Base-by-base conservation (phyloP, 2,113 vertebrate genomes). In the Petaurus breviceps region DNA sequence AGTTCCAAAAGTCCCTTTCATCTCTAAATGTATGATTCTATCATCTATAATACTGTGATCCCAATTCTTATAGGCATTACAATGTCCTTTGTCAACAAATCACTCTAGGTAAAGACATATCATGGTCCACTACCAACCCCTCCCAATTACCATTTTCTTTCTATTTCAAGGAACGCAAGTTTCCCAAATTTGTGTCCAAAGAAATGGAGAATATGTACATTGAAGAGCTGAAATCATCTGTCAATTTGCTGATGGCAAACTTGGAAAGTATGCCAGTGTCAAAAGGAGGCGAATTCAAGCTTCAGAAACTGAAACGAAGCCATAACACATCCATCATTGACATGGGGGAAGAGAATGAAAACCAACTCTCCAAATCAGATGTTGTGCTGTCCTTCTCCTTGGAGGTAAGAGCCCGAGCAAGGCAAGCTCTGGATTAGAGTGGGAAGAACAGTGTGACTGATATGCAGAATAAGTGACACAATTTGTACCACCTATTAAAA, bases 161-260 rank as follows among this genome's bases (percentile, higher is more conserved):
- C 97, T 61, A 93, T 98, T 97, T 92, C 95, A 97, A 99, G 98
- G 99, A 99, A 89, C 99, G 99, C 95, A 99, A 99, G 98, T 99
- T 99, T 98, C 99, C 99, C 0, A 99, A 99, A 96, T 99, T 99
- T 92, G 98, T 99, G 53, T 99, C 99, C 93, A 99, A 99, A 98
- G 99, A 99, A 98, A 99, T 99, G 99, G 99, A 99, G 98, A 99
- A 99, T 97, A 99, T 99, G 99, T 99, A 98, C 98, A 99, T 99
- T 0, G 99, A 99, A 97, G 99, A 99, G 98, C 98, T 99, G 97
- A 99, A 99, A 94, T 99, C 99, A 0, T 99, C 99, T 0, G 99
- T 99, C 96, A 99, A 99, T 98, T 98, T 99, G 93, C 99, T 99
- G 93, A 99, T 99, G 99, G 99, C 99, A 84, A 99, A 99, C 98